Evolutionary conservation across 2,888 invertebrate species (phyloP).

Genomic region (Dusona sp.): DNA sequence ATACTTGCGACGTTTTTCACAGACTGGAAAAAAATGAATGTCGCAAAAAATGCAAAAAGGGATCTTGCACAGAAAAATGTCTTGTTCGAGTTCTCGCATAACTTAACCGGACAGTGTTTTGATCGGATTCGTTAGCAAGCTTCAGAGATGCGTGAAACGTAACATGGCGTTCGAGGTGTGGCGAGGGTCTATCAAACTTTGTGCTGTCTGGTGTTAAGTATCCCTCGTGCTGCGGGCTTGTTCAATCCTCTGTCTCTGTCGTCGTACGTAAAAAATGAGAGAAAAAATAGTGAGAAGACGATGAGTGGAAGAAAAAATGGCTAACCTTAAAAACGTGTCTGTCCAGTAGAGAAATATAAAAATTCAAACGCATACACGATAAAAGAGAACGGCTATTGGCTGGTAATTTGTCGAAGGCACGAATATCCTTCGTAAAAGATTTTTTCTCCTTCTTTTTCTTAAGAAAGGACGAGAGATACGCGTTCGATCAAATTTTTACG

Average conservation of each 20-base stretch:
- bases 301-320: slow-evolving; percentile 8
- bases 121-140: slow-evolving; percentile 76
- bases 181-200: slow-evolving; percentile 74
- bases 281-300: neutral
- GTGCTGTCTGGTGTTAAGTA: slow-evolving; percentile 48
- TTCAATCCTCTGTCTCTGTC: slow-evolving; percentile 31
- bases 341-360: slow-evolving; percentile 45
- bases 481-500: slow-evolving; percentile 61
- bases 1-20: neutral
- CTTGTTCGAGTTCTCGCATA: slow-evolving; percentile 68
- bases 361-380: slow-evolving; percentile 37
- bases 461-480: slow-evolving; percentile 12
- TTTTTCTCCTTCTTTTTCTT: slow-evolving; percentile 1
- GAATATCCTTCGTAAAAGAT: slow-evolving; percentile 37
- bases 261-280: slow-evolving; percentile 16
- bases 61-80: slow-evolving; percentile 28
- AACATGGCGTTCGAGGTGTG: slow-evolving; percentile 78
- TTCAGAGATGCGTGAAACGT: slow-evolving; percentile 78
- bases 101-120: slow-evolving; percentile 74
- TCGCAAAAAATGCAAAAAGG: slow-evolving; percentile 33
- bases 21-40: slow-evolving; percentile 11
- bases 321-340: slow-evolving; percentile 49
- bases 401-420: slow-evolving; percentile 62
- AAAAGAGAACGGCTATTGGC: slow-evolving; percentile 43
- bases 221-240: slow-evolving; percentile 20